phyloP scores from a whole-genome alignment of 2,888 invertebrate genomes.

The Drosophila colorata region DNA sequence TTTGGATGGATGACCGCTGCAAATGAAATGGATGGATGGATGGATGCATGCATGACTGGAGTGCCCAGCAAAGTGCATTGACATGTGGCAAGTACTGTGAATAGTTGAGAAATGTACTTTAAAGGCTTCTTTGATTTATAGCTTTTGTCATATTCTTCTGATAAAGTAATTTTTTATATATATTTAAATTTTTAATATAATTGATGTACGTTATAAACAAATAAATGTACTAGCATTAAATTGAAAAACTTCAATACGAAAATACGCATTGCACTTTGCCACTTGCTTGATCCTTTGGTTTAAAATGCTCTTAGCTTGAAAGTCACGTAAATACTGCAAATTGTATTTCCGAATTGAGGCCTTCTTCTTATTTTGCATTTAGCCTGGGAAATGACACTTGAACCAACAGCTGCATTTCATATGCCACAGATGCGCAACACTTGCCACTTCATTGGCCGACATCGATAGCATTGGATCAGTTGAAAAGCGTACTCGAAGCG shows the following conservation, averaged over 20 bases:
- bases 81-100: neutral
- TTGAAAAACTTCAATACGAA: neutral
- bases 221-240: too few relatives aligned
- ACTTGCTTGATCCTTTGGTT: neutral
- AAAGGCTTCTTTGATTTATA: neutral
- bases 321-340: constrained; percentile 69
- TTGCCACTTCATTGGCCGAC: constrained; percentile 63
- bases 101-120: neutral
- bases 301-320: constrained; percentile 35
- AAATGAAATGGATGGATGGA: neutral
- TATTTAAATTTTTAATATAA: too few relatives aligned
- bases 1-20: constrained; percentile 3
- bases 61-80: neutral
- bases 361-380: constrained; percentile 33
- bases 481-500: constrained; percentile 25
- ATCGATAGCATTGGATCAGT: constrained; percentile 66
- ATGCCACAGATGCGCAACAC: constrained; percentile 49
- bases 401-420: constrained; percentile 34
- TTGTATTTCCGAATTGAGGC: constrained; percentile 37
- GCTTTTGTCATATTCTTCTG: too few relatives aligned
- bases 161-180: too few relatives aligned
- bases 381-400: constrained; percentile 41
- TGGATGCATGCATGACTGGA: constrained; percentile 2
- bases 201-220: too few relatives aligned
- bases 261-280: neutral